Conservation (phyloP, 2,113 vertebrate species). For the Mionectes macconnelli region DNA sequence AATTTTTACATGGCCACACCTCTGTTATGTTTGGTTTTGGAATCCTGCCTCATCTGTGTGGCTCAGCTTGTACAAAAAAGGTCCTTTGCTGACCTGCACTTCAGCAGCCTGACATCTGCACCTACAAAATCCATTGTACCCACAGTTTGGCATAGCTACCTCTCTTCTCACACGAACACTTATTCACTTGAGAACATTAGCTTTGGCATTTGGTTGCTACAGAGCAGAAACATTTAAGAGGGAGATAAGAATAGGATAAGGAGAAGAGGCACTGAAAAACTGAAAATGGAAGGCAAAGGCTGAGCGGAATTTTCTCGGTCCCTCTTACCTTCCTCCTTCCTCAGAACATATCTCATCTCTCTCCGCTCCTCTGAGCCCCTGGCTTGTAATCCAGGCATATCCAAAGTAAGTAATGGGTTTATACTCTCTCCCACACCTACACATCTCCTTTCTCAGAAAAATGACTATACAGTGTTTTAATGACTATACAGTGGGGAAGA, state of each 20-base stretch:
- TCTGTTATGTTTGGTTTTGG: neutral
- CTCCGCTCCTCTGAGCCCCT: neutral
- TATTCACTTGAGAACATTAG: neutral
- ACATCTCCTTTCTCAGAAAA: neutral
- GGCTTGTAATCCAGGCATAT: neutral
- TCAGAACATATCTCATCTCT: neutral
- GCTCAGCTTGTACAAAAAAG: neutral
- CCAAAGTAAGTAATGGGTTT: neutral
- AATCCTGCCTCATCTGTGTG: neutral
- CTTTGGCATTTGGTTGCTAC: conserved; percentile 1
- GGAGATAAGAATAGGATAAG: conserved; percentile 7
- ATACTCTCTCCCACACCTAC: neutral
- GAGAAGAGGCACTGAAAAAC: neutral
- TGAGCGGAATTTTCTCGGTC: neutral
- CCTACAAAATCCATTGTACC: neutral
- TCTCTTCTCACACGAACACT: neutral
- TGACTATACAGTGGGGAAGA: neutral
- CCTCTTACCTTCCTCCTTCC: neutral
- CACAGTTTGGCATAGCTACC: neutral
- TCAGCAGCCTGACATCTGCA: neutral
- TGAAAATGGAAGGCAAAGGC: neutral
- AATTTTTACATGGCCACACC: conserved; percentile 8
- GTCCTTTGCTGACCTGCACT: neutral
- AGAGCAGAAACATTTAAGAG: conserved; percentile 14
- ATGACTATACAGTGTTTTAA: neutral